Evolutionary conservation across 1,140 invertebrate genomes (phyloP).

Genomic region (Drosophila chauvacae): DNA sequence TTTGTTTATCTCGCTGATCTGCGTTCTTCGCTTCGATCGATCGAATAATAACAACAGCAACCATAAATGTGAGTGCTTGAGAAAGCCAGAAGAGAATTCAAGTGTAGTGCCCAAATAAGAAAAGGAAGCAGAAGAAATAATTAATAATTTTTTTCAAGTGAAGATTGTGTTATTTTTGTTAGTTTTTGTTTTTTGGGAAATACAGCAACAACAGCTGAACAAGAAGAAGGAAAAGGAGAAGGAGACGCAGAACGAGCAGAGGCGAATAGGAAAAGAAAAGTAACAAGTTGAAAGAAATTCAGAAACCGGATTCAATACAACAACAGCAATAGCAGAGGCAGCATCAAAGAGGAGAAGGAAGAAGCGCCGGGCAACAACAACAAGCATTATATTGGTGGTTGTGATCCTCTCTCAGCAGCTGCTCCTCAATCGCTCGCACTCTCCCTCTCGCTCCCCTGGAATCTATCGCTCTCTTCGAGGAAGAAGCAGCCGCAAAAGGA

Average conservation of each 20-base stretch:
- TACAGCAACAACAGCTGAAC: conserved; percentile 24
- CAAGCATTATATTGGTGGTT: conserved; percentile 26
- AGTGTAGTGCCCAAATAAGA: conserved; percentile 17
- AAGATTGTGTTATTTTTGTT: conserved; percentile 28
- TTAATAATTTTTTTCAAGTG: conserved; percentile 40
- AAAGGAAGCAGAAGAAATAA: background rate
- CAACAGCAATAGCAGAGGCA: conserved; percentile 33
- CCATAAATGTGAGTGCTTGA: conserved; percentile 1
- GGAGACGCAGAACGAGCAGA: conserved; percentile 13
- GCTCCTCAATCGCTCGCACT: conserved; percentile 13
- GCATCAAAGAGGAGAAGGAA: conserved; percentile 34
- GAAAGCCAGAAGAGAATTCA: conserved; percentile 7
- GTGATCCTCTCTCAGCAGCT: conserved; percentile 49
- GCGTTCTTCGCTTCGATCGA: conserved; percentile 17
- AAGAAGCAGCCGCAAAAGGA: conserved; percentile 1
- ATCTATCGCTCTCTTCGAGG: background rate
- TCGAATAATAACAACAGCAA: conserved; percentile 5
- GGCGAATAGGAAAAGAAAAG: conserved; percentile 45
- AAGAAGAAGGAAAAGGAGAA: background rate
- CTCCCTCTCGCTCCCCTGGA: background rate
- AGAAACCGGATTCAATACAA: conserved; percentile 73
- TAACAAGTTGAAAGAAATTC: conserved; percentile 77
- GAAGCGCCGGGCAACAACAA: conserved; percentile 4
- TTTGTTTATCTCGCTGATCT: conserved; percentile 25
- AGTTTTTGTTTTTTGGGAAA: conserved; percentile 24